These are phyloP conservation scores for Athalia circularis DNA, from an alignment of 2,888 invertebrate genomes.

Conservation along the genomic window DNA sequence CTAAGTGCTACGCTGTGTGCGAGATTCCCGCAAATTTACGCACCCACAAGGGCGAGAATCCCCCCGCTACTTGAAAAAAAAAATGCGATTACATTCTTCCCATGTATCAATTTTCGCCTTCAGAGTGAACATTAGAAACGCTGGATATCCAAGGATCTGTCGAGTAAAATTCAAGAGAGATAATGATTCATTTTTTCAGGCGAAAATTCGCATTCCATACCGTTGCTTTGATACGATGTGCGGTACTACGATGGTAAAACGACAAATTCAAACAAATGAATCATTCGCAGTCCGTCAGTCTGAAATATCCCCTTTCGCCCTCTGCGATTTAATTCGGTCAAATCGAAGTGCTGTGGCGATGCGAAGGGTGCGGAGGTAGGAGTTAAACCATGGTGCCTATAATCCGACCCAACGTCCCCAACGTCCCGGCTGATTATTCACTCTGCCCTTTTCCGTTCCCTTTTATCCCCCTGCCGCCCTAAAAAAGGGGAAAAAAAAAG, in stretches of 20 bases:
- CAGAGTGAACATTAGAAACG: no score
- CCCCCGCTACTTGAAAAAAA: no score
- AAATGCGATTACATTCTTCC: no score
- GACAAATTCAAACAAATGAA: constrained; percentile 34
- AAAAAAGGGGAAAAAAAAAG: not conserved
- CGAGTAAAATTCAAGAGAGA: not conserved
- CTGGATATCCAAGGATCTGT: not conserved
- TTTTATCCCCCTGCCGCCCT: constrained; percentile 2
- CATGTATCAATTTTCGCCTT: no score
- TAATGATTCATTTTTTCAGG: not conserved
- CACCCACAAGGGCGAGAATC: no score
- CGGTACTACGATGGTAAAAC: not conserved
- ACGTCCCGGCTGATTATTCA: constrained; percentile 32
- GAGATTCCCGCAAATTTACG: not conserved
- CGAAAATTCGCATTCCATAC: not conserved
- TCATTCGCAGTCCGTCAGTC: not conserved
- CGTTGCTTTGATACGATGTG: no score
- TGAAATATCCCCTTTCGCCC: not conserved
- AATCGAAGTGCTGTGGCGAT: constrained; percentile 15
- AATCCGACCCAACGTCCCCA: not conserved
- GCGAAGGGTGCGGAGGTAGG: not conserved
- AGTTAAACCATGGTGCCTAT: not conserved
- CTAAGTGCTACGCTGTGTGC: constrained; percentile 1
- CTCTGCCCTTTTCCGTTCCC: constrained; percentile 36
- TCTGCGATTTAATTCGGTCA: constrained; percentile 29